Evolutionary conservation across 64 coral and sea anemone genomes (phyloP), one percentile per base, ranked within the genome.

Genomic region (Stichodactyla mertensii): DNA sequence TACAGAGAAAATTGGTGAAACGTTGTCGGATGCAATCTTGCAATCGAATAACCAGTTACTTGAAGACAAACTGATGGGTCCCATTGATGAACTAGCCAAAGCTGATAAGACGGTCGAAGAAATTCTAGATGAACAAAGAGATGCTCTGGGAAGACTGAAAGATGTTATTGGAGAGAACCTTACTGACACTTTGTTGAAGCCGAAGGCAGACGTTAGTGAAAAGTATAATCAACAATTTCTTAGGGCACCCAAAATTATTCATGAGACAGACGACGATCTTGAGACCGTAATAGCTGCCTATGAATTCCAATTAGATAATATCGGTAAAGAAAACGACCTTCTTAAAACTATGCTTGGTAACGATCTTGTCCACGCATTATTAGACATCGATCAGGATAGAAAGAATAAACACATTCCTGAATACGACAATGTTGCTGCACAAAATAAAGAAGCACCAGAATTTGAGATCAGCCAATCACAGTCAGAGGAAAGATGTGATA

Each of bases 1-100:
- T 20, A 84, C 64, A 64, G 70, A 95, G 54, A 95, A 60, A 31
- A 54, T 92, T 77, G 93, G 93, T 16, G 89, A 92, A 56, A 83
- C 89, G n/a, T 55, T 95, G 14, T 51, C 79, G 59, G 87, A 92
- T n/a, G 89, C 71, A 16, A 10, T 95, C 1, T n/a, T 95, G 6
- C 36, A 55, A n/a, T 28, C 78, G 4, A 74, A 74, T 74, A 27
- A 10, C 24, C 69, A 74, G 2, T 74, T 74, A 74, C 69, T 31
- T 74, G 51, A 81, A 81, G 51, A 81, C 4, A 53, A 55, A 7
- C 19, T 81, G 77, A 52, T 31, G 16, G 16, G 13, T 53, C 78
- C 78, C 20, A 71, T 95, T 10, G 51, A 3, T 57, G 86, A 67
- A 7, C 77, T 88, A 0, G 60, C 62, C 9, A n/a, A 77, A 10